These are phyloP conservation scores for Spilogale gracilis DNA, from an alignment of 2,113 vertebrate genomes.

Conservation along the genomic window DNA sequence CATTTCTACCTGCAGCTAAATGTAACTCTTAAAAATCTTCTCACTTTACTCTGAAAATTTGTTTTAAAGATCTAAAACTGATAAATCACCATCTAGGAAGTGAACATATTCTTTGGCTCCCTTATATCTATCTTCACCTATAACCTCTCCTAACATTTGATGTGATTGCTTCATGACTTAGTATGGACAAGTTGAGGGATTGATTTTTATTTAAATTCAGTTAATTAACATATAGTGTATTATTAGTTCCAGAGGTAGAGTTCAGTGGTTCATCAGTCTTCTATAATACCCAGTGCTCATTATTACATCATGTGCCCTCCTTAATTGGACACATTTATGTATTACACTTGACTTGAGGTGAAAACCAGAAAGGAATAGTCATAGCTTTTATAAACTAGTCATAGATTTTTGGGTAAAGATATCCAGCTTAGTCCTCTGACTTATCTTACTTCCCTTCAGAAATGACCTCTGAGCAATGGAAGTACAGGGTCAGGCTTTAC, in stretches of 20 bases:
- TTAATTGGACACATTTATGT: background rate
- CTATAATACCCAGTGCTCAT: background rate
- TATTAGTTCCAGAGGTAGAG: background rate
- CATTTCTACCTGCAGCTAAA: background rate
- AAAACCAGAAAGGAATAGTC: background rate
- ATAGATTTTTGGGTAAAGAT: constrained; percentile 38
- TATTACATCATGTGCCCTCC: background rate
- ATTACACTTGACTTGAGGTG: background rate
- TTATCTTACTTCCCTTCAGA: constrained; percentile 45
- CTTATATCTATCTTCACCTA: background rate
- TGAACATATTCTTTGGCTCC: background rate
- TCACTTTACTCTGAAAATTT: background rate
- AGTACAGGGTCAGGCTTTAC: background rate
- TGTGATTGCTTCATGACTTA: background rate
- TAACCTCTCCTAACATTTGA: background rate
- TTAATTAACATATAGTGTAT: background rate
- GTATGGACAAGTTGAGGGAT: background rate
- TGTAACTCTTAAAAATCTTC: background rate
- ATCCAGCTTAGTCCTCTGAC: background rate
- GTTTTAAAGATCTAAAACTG: background rate
- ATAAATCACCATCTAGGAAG: background rate
- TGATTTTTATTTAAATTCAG: background rate
- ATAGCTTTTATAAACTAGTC: background rate
- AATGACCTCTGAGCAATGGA: constrained; percentile 31
- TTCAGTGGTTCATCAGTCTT: background rate